A percentile compares a stretch with the other conserved stretches of the same genome.
Conservation (phyloP, 2,888 invertebrate genomes). For the Parnassius apollo region DNA sequence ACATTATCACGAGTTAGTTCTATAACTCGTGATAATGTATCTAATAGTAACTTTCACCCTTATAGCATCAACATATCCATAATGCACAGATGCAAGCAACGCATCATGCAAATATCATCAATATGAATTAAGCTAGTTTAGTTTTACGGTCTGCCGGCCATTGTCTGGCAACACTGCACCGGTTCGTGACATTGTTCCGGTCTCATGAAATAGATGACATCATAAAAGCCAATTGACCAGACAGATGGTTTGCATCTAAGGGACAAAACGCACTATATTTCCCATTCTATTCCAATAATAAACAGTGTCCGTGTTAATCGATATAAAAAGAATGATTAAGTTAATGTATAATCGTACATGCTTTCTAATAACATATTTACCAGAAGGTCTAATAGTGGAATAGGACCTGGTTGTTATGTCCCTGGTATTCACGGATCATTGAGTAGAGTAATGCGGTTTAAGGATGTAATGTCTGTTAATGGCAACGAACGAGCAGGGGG, state of each 20-base stretch:
- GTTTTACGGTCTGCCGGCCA: constrained; percentile 40
- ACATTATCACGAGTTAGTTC: too few relatives aligned
- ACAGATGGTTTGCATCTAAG: constrained; percentile 44
- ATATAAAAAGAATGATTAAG: too few relatives aligned
- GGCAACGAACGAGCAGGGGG: constrained; percentile 19
- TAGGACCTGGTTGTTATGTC: constrained; percentile 41
- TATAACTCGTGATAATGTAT: too few relatives aligned
- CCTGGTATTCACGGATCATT: constrained; percentile 45
- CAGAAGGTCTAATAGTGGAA: constrained; percentile 29
- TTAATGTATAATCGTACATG: too few relatives aligned
- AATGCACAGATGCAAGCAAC: background rate
- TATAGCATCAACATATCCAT: background rate
- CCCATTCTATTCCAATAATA: too few relatives aligned
- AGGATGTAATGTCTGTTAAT: constrained; percentile 35
- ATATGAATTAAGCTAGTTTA: constrained; percentile 49
- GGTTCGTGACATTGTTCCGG: constrained; percentile 49
- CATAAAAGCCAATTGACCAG: constrained; percentile 70
- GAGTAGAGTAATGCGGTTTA: constrained; percentile 41
- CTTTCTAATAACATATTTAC: background rate
- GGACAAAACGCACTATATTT: background rate
- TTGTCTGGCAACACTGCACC: constrained; percentile 40
- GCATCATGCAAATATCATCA: constrained; percentile 40
- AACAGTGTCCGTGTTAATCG: too few relatives aligned
- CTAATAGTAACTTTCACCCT: too few relatives aligned
- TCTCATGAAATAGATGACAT: constrained; percentile 62